Percentiles rank a stretch among this genome's conserved stretches.
These are phyloP conservation scores for Drosophila mayri DNA, from an alignment of 1,140 invertebrate species.

Conservation along the genomic window DNA sequence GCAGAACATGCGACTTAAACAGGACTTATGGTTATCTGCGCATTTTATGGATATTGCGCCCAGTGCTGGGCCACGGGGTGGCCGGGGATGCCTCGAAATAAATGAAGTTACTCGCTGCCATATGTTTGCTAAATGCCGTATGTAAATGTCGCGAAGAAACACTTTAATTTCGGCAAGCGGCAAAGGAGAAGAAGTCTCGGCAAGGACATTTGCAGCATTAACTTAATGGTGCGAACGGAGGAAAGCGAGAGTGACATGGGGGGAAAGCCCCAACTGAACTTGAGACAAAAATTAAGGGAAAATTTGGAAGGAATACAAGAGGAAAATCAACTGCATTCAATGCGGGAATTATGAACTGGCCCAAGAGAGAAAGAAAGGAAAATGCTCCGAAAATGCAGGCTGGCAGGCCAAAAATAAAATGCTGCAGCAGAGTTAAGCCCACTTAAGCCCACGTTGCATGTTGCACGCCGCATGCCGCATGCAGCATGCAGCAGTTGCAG, in stretches of 20 bases:
- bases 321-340: slow-evolving; percentile 12
- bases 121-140: slow-evolving; percentile 77
- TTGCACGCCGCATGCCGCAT: slow-evolving; percentile 59
- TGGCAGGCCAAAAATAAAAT: slow-evolving; percentile 44
- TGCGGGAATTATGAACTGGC: slow-evolving; percentile 19
- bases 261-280: slow-evolving; percentile 48
- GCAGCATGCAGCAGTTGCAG: slow-evolving; percentile 37
- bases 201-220: slow-evolving; percentile 57
- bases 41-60: slow-evolving; percentile 84
- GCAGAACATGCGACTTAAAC: slow-evolving; percentile 75
- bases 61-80: slow-evolving; percentile 29
- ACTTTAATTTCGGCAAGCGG: slow-evolving; percentile 65
- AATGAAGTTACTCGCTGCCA: slow-evolving; percentile 76
- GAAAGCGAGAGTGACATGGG: slow-evolving; percentile 55
- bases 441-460: slow-evolving; percentile 79
- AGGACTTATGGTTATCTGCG: slow-evolving; percentile 84
- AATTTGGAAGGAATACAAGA: slow-evolving; percentile 36
- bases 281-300: slow-evolving; percentile 60
- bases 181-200: slow-evolving; percentile 6
- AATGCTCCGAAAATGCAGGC: slow-evolving; percentile 1
- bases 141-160: slow-evolving; percentile 73
- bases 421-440: slow-evolving; percentile 69
- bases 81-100: slow-evolving; percentile 46
- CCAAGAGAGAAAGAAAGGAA: neutral
- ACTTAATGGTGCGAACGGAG: slow-evolving; percentile 53